Conservation (phyloP, 2,888 invertebrate genomes). For the Parochlus steinenii region DNA sequence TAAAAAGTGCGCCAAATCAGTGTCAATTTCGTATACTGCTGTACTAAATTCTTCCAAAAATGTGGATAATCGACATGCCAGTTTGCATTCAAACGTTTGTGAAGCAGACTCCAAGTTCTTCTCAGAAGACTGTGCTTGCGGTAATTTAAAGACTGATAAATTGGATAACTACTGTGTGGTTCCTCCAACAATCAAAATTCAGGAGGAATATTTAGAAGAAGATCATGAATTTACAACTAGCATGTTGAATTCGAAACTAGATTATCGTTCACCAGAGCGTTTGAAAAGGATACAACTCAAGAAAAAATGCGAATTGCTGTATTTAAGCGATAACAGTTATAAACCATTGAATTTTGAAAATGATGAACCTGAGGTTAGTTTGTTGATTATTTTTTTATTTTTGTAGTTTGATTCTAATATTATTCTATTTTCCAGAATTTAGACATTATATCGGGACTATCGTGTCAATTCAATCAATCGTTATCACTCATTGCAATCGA, state of each 20-base stretch:
- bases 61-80: too few relatives aligned
- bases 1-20: neutral
- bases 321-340: conserved; percentile 4
- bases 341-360: conserved; percentile 12
- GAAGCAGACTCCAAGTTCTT: conserved; percentile 1
- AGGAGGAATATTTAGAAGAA: conserved; percentile 2
- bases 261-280: conserved; percentile 36
- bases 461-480: conserved; percentile 40
- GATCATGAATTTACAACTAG: conserved; percentile 29
- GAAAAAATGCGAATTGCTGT: conserved; percentile 26
- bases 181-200: neutral
- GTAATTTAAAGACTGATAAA: neutral
- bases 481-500: conserved; percentile 54
- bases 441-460: conserved; percentile 32
- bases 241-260: conserved; percentile 33
- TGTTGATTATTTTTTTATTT: conserved; percentile 11
- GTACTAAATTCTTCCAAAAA: conserved; percentile 9
- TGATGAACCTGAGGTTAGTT: conserved; percentile 6
- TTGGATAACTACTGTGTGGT: neutral
- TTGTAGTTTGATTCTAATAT: conserved; percentile 19
- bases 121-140: conserved; percentile 2
- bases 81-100: too few relatives aligned
- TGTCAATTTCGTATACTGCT: conserved; percentile 1
- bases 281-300: conserved; percentile 31
- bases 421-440: conserved; percentile 23